A percentile compares a stretch with the other conserved stretches of the same genome.
Conservation (phyloP, 2,888 invertebrate genomes). For the Athetis lepigone region DNA sequence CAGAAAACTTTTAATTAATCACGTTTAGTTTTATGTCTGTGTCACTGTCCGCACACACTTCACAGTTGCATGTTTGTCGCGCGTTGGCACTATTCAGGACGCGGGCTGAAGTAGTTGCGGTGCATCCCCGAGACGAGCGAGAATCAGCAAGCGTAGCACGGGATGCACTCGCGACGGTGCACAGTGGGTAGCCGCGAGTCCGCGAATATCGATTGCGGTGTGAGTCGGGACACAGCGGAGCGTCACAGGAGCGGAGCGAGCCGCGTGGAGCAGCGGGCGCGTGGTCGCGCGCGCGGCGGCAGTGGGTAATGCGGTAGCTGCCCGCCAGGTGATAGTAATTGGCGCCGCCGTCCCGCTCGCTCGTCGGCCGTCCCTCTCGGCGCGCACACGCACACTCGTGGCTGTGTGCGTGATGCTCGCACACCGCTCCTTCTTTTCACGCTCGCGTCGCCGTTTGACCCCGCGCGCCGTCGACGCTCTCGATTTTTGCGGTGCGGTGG, state of each 20-base stretch:
- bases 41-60: slow-evolving; percentile 88
- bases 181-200: slow-evolving; percentile 59
- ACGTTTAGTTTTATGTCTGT: slow-evolving; percentile 76
- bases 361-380: slow-evolving; percentile 88
- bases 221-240: slow-evolving; percentile 74
- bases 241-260: slow-evolving; percentile 81
- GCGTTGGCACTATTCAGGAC: slow-evolving; percentile 70
- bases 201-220: slow-evolving; percentile 82
- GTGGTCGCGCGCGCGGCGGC: slow-evolving; percentile 91
- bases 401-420: slow-evolving; percentile 82
- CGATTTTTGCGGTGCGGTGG: slow-evolving; percentile 92
- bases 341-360: slow-evolving; percentile 90
- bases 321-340: slow-evolving; percentile 92
- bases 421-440: slow-evolving; percentile 90
- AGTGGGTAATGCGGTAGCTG: slow-evolving; percentile 92
- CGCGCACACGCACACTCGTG: slow-evolving; percentile 85
- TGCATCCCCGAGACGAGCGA: slow-evolving; percentile 70
- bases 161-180: slow-evolving; percentile 75
- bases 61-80: slow-evolving; percentile 85
- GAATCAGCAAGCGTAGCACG: slow-evolving; percentile 64
- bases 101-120: slow-evolving; percentile 64
- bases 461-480: slow-evolving; percentile 90
- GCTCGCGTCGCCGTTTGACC: slow-evolving; percentile 90
- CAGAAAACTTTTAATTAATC: slow-evolving; percentile 76
- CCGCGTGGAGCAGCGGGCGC: slow-evolving; percentile 90